Evolutionary conservation across 2,113 vertebrate species (phyloP), one percentile per base, ranked within the genome.

Genomic region (Trematocara variabile): DNA sequence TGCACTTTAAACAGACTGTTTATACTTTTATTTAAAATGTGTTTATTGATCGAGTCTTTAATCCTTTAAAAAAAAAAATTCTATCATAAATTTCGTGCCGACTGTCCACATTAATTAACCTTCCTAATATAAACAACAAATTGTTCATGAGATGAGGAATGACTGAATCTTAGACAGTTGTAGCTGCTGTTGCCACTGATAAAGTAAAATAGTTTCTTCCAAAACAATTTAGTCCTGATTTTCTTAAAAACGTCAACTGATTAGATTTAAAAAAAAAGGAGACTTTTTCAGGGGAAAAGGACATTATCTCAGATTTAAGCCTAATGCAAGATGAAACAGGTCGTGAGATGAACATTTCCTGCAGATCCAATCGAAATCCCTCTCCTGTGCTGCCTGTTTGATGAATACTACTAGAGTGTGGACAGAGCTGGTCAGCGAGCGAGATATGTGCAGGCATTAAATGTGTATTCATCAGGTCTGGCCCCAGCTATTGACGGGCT

Each of bases 381-480:
- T 54, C 73, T 44, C 10, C 55, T 52, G 14, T 48, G 25, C 63
- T 20, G 37, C n/a, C 37, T 41, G 14, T 41, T 14, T 78, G 81
- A 82, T 81, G 73, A 86, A 87, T 83, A 85, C 87, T 33, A 54
- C 12, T 25, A 25, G 8, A 85, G 37, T 11, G 2, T 8, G 18
- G 73, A 82, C 14, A 60, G 56, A 50, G 68, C n/a, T 22, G 54
- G 77, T 14, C 13, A 75, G 81, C n/a, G 33, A 20, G 37, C 68
- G 83, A 77, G 88, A 81, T 83, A 93, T 82, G 87, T 83, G 68
- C 11, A 44, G 80, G 86, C 89, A 85, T 88, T 94, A 87, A 92
- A 93, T 94, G 90, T 90, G 93, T 94, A 94, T 96, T 96, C 94
- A 95, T 95, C 94, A 95, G 95, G 93, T 91, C 91, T 87, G 95